Evolutionary conservation across 1,140 invertebrate genomes (phyloP).

Genomic region (Subanguina moxae): DNA sequence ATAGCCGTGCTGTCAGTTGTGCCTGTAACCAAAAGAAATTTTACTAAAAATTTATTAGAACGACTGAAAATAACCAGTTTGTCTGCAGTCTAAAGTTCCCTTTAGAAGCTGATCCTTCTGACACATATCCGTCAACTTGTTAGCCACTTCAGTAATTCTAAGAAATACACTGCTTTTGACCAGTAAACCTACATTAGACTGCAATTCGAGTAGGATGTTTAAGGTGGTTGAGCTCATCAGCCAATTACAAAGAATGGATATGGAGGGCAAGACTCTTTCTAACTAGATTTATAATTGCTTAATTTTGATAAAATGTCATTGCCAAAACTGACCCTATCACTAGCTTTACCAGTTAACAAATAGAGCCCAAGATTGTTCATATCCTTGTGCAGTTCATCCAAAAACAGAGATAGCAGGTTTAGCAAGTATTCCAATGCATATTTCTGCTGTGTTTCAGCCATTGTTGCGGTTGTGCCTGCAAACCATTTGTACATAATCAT

Average conservation of each 20-base stretch:
- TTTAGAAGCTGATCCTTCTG: no score
- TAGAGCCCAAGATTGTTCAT: constrained; percentile 28
- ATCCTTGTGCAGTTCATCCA: constrained; percentile 20
- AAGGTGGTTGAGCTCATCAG: not conserved
- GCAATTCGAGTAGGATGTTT: no score
- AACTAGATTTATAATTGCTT: not conserved
- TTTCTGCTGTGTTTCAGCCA: constrained; percentile 8
- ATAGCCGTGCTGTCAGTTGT: not conserved
- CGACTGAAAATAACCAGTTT: no score
- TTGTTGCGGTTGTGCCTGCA: constrained; percentile 14
- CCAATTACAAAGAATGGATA: not conserved
- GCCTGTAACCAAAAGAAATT: not conserved
- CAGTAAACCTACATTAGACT: no score
- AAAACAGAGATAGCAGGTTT: constrained; percentile 14
- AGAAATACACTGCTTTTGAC: not conserved
- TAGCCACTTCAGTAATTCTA: not conserved
- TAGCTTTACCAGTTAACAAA: constrained; percentile 18
- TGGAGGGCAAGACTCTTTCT: not conserved
- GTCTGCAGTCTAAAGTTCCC: no score
- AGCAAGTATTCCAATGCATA: constrained; percentile 10
- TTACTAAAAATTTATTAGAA: no score
- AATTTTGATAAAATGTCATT: no score
- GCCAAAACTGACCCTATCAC: constrained; percentile 20
- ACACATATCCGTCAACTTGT: not conserved
- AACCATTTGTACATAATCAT: constrained; percentile 3